These are phyloP conservation scores for Ailurus styani DNA, from an alignment of 2,113 vertebrate genomes.

Conservation along the genomic window DNA sequence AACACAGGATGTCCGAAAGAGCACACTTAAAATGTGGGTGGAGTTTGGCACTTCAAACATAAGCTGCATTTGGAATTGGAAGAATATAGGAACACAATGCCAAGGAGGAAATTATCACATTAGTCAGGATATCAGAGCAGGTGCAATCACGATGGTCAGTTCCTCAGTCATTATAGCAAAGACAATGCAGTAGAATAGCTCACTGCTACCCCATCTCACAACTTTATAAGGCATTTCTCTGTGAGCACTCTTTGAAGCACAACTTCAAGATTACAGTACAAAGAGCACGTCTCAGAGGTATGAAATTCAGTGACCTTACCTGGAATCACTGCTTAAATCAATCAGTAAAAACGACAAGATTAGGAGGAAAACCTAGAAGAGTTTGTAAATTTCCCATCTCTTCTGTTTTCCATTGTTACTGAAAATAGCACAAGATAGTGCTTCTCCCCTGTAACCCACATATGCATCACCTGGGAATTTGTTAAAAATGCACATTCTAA, in stretches of 20 bases:
- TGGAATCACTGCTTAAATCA: not conserved
- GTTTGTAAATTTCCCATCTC: not conserved
- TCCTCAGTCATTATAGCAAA: not conserved
- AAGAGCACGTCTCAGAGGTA: not conserved
- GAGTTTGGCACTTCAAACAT: not conserved
- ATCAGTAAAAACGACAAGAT: not conserved
- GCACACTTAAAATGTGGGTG: not conserved
- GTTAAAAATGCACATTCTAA: not conserved
- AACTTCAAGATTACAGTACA: not conserved
- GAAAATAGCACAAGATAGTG: not conserved
- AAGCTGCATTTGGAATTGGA: not conserved
- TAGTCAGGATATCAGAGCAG: not conserved
- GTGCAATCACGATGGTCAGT: not conserved
- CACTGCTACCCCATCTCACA: not conserved
- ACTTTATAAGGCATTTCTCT: not conserved
- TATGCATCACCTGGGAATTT: not conserved
- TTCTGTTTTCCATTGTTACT: not conserved
- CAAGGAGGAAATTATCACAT: not conserved
- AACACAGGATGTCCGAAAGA: not conserved
- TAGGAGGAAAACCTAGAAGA: not conserved
- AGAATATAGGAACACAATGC: not conserved
- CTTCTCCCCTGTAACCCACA: not conserved
- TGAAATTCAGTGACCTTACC: not conserved
- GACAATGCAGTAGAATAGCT: not conserved
- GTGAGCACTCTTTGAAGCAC: not conserved